These are phyloP conservation scores for Drosophila austrosaltans DNA, from an alignment of 2,888 invertebrate species.

Conservation along the genomic window DNA sequence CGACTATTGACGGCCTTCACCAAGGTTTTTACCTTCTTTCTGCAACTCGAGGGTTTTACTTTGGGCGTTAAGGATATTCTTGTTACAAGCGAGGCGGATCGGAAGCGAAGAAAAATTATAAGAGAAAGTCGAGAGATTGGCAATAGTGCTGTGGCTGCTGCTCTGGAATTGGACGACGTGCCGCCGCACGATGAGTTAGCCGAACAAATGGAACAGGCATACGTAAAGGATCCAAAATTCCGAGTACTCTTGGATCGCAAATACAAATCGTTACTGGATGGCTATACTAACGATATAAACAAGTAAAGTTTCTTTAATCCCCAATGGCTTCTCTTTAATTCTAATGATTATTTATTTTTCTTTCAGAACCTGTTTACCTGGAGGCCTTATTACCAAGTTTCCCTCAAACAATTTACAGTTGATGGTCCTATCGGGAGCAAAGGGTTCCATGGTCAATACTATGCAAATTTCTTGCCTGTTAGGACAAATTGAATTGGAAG, in stretches of 20 bases:
- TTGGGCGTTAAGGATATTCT: constrained; percentile 97
- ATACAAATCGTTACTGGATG: constrained; percentile 91
- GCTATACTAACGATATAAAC: constrained; percentile 95
- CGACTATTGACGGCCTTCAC: constrained; percentile 94
- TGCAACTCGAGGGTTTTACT: constrained; percentile 96
- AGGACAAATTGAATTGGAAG: constrained; percentile 99
- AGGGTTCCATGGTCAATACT: constrained; percentile 98
- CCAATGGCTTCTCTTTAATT: not conserved
- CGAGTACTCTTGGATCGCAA: constrained; percentile 92
- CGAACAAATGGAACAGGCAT: constrained; percentile 88
- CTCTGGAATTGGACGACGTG: constrained; percentile 88
- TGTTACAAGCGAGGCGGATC: constrained; percentile 89
- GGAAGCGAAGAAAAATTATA: constrained; percentile 88
- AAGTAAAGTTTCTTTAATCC: constrained; percentile 84
- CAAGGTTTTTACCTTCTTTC: constrained; percentile 94
- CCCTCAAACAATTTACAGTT: constrained; percentile 98
- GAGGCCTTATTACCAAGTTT: constrained; percentile 93
- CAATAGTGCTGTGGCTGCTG: constrained; percentile 87
- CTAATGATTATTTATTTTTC: no score
- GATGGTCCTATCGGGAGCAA: constrained; percentile 99
- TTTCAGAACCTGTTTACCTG: constrained; percentile 89
- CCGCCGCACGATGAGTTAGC: constrained; percentile 86
- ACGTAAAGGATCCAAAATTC: constrained; percentile 89
- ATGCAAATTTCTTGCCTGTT: constrained; percentile 99
- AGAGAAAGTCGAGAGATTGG: constrained; percentile 87